Conservation (phyloP, 2,113 vertebrate species). For the Sander vitreus region DNA sequence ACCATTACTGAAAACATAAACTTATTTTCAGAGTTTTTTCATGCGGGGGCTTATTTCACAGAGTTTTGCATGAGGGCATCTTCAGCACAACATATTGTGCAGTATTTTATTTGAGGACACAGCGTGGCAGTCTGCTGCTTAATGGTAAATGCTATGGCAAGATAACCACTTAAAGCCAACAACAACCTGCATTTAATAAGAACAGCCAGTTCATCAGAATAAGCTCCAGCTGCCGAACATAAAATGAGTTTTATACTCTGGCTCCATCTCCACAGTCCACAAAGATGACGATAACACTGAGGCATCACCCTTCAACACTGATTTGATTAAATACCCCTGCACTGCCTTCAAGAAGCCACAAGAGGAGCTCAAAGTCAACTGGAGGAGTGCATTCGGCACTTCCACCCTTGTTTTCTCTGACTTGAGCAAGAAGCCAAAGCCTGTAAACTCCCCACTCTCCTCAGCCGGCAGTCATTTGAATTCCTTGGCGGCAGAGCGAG, state of each 20-base stretch:
- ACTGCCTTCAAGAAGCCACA: constrained; percentile 87
- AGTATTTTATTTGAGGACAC: constrained; percentile 28
- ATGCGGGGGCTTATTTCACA: constrained; percentile 9
- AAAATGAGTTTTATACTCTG: constrained; percentile 54
- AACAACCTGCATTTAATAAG: constrained; percentile 55
- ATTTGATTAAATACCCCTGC: constrained; percentile 91
- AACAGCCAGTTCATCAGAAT: constrained; percentile 38
- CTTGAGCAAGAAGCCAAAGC: constrained; percentile 80
- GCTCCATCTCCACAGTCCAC: constrained; percentile 77
- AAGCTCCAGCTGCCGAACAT: constrained; percentile 60
- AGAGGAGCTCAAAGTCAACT: constrained; percentile 91
- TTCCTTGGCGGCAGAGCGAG: constrained; percentile 68
- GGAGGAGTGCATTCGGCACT: constrained; percentile 90
- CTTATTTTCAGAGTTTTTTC: constrained; percentile 19
- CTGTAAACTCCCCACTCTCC: constrained; percentile 59
- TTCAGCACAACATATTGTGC: constrained; percentile 36
- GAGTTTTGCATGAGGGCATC: constrained; percentile 26
- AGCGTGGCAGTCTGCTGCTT: constrained; percentile 38
- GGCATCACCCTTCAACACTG: constrained; percentile 63
- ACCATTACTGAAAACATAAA: constrained; percentile 8
- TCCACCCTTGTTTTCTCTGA: constrained; percentile 91
- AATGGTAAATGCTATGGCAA: constrained; percentile 49
- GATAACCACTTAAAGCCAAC: constrained; percentile 56
- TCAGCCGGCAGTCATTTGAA: constrained; percentile 67
- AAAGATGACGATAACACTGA: constrained; percentile 64